Evolutionary conservation across 2,113 vertebrate species (phyloP).

Genomic region (Ciconia maguari): DNA sequence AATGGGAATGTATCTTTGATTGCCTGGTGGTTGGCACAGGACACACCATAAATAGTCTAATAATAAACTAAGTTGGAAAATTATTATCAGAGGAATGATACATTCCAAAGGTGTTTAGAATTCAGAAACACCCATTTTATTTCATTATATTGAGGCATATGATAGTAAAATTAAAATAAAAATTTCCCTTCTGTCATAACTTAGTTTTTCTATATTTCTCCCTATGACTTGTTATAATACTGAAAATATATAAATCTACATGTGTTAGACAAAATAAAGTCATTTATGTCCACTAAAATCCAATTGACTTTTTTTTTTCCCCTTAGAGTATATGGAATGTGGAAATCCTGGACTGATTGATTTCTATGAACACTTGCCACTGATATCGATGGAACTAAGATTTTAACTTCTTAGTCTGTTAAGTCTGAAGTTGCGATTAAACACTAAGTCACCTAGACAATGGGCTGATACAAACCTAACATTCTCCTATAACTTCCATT

Average conservation of each 20-base stretch:
- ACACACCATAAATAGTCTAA: background rate
- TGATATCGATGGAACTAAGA: background rate
- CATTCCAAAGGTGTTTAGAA: background rate
- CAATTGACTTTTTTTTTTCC: background rate
- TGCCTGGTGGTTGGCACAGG: background rate
- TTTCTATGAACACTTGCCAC: background rate
- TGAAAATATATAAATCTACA: background rate
- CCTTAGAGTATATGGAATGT: background rate
- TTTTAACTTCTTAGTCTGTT: background rate
- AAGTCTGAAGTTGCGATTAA: background rate
- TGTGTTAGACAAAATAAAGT: background rate
- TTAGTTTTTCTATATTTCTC: background rate
- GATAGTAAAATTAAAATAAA: background rate
- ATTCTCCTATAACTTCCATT: background rate
- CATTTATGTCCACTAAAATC: background rate
- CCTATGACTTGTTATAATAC: background rate
- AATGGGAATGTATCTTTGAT: background rate
- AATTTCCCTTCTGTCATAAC: background rate
- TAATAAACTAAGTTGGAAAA: background rate
- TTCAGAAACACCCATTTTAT: background rate
- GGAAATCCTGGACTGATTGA: background rate
- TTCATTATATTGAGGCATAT: background rate
- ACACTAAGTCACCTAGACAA: background rate
- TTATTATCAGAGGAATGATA: background rate
- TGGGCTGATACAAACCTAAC: background rate